Conservation (phyloP, 2,113 vertebrate species). For the Seriola dumerili region DNA sequence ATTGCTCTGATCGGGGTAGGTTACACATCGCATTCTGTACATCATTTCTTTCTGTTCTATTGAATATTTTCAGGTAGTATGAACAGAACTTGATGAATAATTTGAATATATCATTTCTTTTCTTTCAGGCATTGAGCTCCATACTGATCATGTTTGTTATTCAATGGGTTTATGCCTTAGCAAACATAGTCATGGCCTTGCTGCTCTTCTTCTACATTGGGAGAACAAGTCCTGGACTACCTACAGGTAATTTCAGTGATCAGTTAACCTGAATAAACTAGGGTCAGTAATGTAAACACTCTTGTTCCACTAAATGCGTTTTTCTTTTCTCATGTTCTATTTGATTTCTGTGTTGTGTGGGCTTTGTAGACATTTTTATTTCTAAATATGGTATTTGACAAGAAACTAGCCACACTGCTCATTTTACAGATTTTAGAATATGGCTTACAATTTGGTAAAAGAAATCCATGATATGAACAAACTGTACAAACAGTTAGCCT, state of each 20-base stretch:
- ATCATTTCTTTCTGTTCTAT: neutral
- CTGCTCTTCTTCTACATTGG: constrained; percentile 95
- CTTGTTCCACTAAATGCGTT: neutral
- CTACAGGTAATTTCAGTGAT: constrained; percentile 85
- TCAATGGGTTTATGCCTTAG: constrained; percentile 94
- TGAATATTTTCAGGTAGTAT: neutral
- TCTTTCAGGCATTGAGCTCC: constrained; percentile 88
- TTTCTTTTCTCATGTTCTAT: too few species aligned
- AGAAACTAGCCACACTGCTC: too few species aligned
- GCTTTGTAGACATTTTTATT: too few species aligned
- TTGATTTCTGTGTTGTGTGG: too few species aligned
- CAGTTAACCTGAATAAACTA: neutral
- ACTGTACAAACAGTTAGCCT: too few species aligned
- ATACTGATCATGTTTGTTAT: constrained; percentile 95
- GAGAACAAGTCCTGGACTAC: constrained; percentile 91
- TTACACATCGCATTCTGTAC: constrained; percentile 12
- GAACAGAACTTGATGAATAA: neutral
- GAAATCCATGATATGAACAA: too few species aligned
- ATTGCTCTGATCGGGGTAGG: constrained; percentile 92
- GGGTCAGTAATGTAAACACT: too few species aligned
- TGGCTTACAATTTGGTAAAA: too few species aligned
- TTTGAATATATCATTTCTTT: constrained; percentile 7
- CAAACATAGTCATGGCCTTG: constrained; percentile 88
- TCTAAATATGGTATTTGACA: too few species aligned
- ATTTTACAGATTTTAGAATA: too few species aligned